Evolutionary conservation across 2,888 invertebrate genomes (phyloP).

Genomic region (Augiades crinisus): DNA sequence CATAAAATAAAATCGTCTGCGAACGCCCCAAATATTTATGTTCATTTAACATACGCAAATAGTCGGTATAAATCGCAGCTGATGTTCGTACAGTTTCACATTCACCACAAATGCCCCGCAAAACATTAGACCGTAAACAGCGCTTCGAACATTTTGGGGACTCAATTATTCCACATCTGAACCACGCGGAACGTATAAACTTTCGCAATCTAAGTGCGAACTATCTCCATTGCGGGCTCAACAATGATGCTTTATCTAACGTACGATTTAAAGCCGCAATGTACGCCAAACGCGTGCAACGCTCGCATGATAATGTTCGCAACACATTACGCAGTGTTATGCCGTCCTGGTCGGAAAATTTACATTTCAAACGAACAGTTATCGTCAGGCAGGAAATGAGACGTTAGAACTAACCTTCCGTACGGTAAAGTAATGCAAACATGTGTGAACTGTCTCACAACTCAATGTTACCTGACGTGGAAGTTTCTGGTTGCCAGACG

Average conservation of each 20-base stretch:
- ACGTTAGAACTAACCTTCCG: slow-evolving; percentile 25
- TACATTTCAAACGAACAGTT: slow-evolving; percentile 28
- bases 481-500: slow-evolving; percentile 8
- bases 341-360: slow-evolving; percentile 20
- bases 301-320: slow-evolving; percentile 10
- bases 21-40: slow-evolving; percentile 11
- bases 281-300: slow-evolving; percentile 16
- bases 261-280: slow-evolving; percentile 14
- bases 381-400: slow-evolving; percentile 27
- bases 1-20: slow-evolving; percentile 10
- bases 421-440: slow-evolving; percentile 23
- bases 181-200: slow-evolving; percentile 16
- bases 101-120: slow-evolving; percentile 20
- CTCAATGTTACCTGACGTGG: slow-evolving; percentile 7
- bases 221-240: slow-evolving; percentile 21
- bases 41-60: slow-evolving; percentile 20
- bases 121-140: slow-evolving; percentile 27
- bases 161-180: slow-evolving; percentile 26
- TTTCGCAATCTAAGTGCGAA: slow-evolving; percentile 23
- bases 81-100: slow-evolving; percentile 22
- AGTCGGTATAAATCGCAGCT: slow-evolving; percentile 22
- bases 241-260: slow-evolving; percentile 15
- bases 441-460: slow-evolving; percentile 17
- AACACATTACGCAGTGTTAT: slow-evolving; percentile 12
- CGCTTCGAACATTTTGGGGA: slow-evolving; percentile 25